phyloP scores from a whole-genome alignment of 2,888 invertebrate species.

The Bugula neritina region DNA sequence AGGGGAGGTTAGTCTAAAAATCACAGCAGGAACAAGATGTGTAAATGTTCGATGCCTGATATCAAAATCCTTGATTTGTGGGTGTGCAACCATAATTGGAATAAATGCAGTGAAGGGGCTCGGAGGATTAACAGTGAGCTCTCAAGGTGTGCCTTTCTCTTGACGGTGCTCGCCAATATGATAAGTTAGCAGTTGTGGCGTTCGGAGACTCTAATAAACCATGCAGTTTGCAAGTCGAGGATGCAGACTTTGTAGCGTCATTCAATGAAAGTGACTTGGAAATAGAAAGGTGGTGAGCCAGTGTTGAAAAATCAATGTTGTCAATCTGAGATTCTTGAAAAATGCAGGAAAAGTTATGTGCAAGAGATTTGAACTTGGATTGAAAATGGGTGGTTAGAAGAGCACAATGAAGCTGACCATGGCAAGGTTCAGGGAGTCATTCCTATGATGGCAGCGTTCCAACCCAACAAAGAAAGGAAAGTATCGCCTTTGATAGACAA shows the following conservation, averaged over 20 bases:
- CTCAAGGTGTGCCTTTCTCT: background rate
- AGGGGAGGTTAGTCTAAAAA: conserved; percentile 3
- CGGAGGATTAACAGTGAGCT: background rate
- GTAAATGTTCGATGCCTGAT: conserved; percentile 1
- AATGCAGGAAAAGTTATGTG: background rate
- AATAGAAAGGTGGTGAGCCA: background rate
- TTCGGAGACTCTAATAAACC: too few relatives aligned
- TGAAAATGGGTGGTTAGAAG: background rate
- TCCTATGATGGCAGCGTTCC: conserved; percentile 27
- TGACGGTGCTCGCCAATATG: background rate
- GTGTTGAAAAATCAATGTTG: background rate
- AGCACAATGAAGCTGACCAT: background rate
- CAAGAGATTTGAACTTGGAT: background rate
- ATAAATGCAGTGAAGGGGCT: background rate
- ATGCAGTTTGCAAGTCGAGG: conserved; percentile 14
- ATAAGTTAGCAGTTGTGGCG: too few relatives aligned
- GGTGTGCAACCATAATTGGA: background rate
- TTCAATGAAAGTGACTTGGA: background rate
- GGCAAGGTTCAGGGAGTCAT: conserved; percentile 16
- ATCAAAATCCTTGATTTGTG: background rate
- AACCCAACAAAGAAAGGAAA: conserved; percentile 26
- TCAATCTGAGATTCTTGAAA: background rate
- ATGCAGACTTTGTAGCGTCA: background rate
- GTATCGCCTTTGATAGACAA: conserved; percentile 28
- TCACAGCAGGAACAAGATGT: background rate